Evolutionary conservation across 92 coral and sea anemone species (phyloP).

Genomic region (Epizoanthus illoricatus): DNA sequence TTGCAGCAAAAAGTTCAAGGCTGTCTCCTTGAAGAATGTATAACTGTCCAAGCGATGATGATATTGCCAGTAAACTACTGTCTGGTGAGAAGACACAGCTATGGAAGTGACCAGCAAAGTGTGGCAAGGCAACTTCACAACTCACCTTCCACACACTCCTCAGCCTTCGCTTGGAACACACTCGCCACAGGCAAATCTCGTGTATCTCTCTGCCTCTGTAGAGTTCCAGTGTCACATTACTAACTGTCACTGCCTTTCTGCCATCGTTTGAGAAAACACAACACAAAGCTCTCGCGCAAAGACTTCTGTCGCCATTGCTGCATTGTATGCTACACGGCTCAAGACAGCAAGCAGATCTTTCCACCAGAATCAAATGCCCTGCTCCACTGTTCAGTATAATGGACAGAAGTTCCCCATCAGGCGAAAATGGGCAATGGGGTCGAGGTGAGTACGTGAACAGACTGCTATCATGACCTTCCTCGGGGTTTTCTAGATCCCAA

Average conservation of each 20-base stretch:
- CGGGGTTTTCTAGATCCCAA: slow-evolving; percentile 64
- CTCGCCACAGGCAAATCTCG: slow-evolving; percentile 80
- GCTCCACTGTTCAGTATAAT: slow-evolving; percentile 82
- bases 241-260: slow-evolving; percentile 68
- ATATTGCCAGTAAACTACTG: slow-evolving; percentile 67
- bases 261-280: slow-evolving; percentile 89
- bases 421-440: slow-evolving; percentile 73
- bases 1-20: slow-evolving; percentile 56
- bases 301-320: slow-evolving; percentile 63
- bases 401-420: slow-evolving; percentile 69
- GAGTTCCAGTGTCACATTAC: slow-evolving; percentile 60
- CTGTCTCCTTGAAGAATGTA: slow-evolving; percentile 62
- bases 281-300: slow-evolving; percentile 71
- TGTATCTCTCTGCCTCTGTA: slow-evolving; percentile 59
- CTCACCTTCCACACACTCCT: slow-evolving; percentile 65
- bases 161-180: slow-evolving; percentile 46
- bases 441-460: slow-evolving; percentile 88
- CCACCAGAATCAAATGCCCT: slow-evolving; percentile 71
- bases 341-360: slow-evolving; percentile 46
- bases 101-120: slow-evolving; percentile 65
- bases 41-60: slow-evolving; percentile 72
- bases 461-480: slow-evolving; percentile 69
- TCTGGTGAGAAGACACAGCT: slow-evolving; percentile 83
- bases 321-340: slow-evolving; percentile 79
- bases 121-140: slow-evolving; percentile 66